Conservation (phyloP, 2,113 vertebrate species). For the Psephotus haematonotus region DNA sequence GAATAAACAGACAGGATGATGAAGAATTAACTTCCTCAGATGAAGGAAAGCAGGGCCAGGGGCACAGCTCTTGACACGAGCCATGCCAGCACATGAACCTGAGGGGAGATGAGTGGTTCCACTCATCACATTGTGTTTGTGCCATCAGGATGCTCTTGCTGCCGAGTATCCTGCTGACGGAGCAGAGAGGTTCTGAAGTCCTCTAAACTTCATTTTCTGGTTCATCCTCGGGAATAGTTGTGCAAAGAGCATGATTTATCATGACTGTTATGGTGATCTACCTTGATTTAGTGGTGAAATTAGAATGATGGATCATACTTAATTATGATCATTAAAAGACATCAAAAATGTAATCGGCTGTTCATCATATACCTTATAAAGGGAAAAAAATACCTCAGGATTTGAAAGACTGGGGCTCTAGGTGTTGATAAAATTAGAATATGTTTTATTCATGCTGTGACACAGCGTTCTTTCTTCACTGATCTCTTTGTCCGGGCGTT, state of each 20-base stretch:
- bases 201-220: conserved; percentile 31
- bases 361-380: conserved; percentile 68
- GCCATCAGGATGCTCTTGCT: neutral
- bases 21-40: neutral
- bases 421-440: conserved; percentile 63
- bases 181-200: conserved; percentile 2
- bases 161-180: neutral
- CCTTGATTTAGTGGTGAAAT: conserved; percentile 73
- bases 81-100: accelerated
- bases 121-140: accelerated
- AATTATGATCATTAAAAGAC: conserved; percentile 75
- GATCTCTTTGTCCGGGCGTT: neutral
- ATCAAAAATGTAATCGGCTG: conserved; percentile 70
- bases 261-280: conserved; percentile 54
- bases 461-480: conserved; percentile 32
- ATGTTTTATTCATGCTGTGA: conserved; percentile 56
- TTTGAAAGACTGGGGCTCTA: conserved; percentile 43
- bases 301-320: conserved; percentile 71
- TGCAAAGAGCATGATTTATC: conserved; percentile 60
- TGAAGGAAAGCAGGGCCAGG: neutral
- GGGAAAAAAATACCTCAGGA: conserved; percentile 29
- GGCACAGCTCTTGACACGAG: neutral
- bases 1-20: neutral
- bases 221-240: conserved; percentile 20
- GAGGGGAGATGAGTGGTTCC: neutral